Percentiles rank a stretch among this genome's conserved stretches.
phyloP scores from a whole-genome alignment of 1,140 invertebrate genomes.

The Heliconius eleuchia region DNA sequence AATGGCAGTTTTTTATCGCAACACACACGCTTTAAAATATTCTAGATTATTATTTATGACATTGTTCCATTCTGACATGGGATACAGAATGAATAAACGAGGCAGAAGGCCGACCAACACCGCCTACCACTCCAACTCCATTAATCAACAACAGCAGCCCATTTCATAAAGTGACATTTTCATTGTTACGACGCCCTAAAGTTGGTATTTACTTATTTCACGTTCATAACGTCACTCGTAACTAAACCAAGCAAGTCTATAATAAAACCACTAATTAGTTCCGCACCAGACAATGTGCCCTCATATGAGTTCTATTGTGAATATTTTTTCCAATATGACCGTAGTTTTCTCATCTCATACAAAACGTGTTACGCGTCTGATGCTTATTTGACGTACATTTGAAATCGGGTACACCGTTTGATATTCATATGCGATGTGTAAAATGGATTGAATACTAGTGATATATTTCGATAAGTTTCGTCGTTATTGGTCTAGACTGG shows the following conservation, averaged over 20 bases:
- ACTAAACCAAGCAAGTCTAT: conserved; percentile 50
- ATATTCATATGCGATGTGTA: conserved; percentile 24
- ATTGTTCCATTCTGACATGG: conserved; percentile 43
- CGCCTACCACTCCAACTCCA: conserved; percentile 57
- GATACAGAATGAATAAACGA: conserved; percentile 63
- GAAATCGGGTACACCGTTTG: conserved; percentile 32
- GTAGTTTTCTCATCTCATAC: conserved; percentile 32
- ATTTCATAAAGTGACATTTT: conserved; percentile 76
- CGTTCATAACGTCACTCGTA: conserved; percentile 54
- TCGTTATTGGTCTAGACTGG: conserved; percentile 4
- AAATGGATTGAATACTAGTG: conserved; percentile 25
- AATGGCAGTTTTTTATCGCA: conserved; percentile 2
- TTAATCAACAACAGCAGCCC: conserved; percentile 68
- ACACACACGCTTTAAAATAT: conserved; percentile 15
- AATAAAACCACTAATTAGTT: conserved; percentile 57
- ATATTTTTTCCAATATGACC: conserved; percentile 43
- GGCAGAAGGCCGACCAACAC: conserved; percentile 57
- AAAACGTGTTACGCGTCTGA: conserved; percentile 34
- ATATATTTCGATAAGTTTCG: conserved; percentile 14
- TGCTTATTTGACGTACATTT: conserved; percentile 31
- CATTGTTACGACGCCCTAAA: conserved; percentile 69
- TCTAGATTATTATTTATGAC: conserved; percentile 50
- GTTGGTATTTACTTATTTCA: conserved; percentile 68
- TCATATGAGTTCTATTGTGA: conserved; percentile 44
- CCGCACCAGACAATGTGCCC: conserved; percentile 39